These are phyloP conservation scores for Theonella swinhoei DNA, from an alignment of 37 sponge, comb jelly and placozoan species.

Conservation along the genomic window DNA sequence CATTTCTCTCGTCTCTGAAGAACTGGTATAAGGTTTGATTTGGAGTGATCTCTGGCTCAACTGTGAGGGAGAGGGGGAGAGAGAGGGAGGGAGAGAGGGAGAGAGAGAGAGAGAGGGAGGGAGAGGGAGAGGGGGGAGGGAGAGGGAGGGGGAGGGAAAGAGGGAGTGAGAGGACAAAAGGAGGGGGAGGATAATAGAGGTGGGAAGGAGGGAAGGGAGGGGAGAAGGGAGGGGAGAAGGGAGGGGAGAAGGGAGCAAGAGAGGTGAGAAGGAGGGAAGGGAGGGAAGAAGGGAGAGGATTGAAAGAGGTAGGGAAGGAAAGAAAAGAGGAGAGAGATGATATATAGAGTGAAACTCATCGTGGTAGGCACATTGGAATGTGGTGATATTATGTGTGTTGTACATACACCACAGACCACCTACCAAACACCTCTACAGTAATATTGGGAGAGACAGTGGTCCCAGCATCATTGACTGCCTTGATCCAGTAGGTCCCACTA, in stretches of 20 bases:
- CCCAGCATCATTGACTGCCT: not conserved
- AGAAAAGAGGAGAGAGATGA: no score
- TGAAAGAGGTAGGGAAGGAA: no score
- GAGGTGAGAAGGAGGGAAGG: no score
- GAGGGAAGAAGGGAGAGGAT: no score
- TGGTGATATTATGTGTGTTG: no score
- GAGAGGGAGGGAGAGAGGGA: no score
- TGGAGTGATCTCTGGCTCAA: not conserved
- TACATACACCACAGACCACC: not conserved
- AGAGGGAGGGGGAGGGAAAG: not conserved
- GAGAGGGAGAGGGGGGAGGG: no score
- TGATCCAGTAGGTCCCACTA: not conserved
- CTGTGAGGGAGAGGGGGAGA: no score
- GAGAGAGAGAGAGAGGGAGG: no score
- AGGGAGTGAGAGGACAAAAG: not conserved
- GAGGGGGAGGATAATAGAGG: not conserved
- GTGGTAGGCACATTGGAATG: no score
- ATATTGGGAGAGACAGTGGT: not conserved
- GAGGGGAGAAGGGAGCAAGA: no score
- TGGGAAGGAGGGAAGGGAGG: not conserved
- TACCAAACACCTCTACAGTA: not conserved
- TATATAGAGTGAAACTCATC: no score
- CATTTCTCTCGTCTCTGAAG: not conserved
- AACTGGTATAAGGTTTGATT: not conserved
- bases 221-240: not conserved